A percentile compares a stretch with the other conserved stretches of the same genome.
Conservation (phyloP, 2,888 invertebrate genomes). For the Tribolium freemani region DNA sequence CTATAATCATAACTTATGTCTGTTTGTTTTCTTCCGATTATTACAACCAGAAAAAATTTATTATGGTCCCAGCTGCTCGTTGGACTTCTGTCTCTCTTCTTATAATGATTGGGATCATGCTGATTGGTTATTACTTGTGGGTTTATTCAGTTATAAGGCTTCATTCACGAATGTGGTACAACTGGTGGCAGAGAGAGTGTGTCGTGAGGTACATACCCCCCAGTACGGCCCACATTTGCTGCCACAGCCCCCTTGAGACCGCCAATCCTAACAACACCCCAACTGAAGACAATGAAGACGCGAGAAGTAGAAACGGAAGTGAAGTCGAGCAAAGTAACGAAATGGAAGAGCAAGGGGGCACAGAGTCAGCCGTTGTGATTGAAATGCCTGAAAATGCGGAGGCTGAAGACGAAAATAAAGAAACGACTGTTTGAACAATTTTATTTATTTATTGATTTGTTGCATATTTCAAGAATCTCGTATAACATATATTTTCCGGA, state of each 20-base stretch:
- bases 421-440: not conserved
- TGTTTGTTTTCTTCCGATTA: constrained; percentile 70
- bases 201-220: constrained; percentile 67
- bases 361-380: not conserved
- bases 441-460: not conserved
- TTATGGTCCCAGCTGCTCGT: constrained; percentile 68
- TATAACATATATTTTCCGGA: too few species aligned
- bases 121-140: constrained; percentile 71
- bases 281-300: constrained; percentile 3
- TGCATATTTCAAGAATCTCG: too few species aligned
- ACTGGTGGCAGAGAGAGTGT: constrained; percentile 72
- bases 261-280: constrained; percentile 31
- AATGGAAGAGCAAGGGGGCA: not conserved
- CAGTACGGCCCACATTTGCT: constrained; percentile 31
- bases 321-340: not conserved
- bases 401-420: constrained; percentile 5
- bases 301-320: not conserved
- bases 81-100: constrained; percentile 70
- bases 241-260: not conserved
- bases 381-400: constrained; percentile 2
- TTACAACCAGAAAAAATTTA: constrained; percentile 68
- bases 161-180: constrained; percentile 70
- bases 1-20: constrained; percentile 70
- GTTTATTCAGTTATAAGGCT: constrained; percentile 69
- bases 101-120: constrained; percentile 68